Evolutionary conservation across 2,888 invertebrate species (phyloP), one percentile per base, ranked within the genome.

Genomic region (Synergus itoensis): DNA sequence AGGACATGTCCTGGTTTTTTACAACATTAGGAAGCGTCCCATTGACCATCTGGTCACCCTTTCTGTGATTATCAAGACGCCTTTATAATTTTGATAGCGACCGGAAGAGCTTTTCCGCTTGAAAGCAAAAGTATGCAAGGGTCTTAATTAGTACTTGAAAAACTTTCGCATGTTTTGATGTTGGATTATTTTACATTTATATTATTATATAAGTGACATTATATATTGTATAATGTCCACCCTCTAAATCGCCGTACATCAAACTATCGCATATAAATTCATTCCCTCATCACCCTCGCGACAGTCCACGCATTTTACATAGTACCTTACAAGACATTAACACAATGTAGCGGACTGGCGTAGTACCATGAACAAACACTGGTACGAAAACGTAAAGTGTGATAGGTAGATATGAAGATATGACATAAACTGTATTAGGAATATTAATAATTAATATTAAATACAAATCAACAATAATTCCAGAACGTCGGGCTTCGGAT

Each of bases 371-470:
- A 53, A 48, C 53, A 36, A 18, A 41, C 43, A 67, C 21, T 36
- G 73, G 36, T 69, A 12, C 21, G 28, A 48, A 69, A 43, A 69
- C 11, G 8, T 65, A 36, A 43, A 69, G 28, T 45, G 28, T 45
- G 60, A 64, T 81, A 82, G 63, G 36, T 28, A 9, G 21, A 60
- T 28, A 21, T 53, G 9, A 2, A 60, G 4, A 21, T 73, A 11
- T 73, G 28, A 36, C 36, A 81, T 84, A 84, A 36, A 84, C 83
- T 84, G 85, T 87, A 89, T 88, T 89, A 90, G 82, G 87, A 90
- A 88, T 90, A 88, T 48, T 69, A 53, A 86, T 90, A 91, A 91
- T n/a, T n/a, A 91, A 91, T 90, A 89, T 91, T 88, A 90, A 90
- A 91, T 91, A 91, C 86, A 91, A 90, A 89, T 85, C 84, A 88